Percentiles rank a stretch among this genome's conserved stretches.
These are phyloP conservation scores for Minunthozetes semirufus DNA, from an alignment of 2,888 invertebrate species.

Conservation along the genomic window DNA sequence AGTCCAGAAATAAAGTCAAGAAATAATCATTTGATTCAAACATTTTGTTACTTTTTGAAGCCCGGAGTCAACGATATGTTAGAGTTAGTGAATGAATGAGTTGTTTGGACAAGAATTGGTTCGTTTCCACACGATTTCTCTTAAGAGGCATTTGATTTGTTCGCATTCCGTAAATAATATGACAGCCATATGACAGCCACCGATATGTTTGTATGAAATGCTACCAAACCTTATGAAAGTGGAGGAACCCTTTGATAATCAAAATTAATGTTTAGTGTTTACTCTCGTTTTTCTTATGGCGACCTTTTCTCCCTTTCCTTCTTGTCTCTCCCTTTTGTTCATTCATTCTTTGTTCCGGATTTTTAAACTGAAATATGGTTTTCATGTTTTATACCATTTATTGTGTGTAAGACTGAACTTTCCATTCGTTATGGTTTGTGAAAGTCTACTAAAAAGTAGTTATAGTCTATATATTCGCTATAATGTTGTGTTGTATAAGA, in stretches of 20 bases:
- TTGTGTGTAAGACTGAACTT: neutral
- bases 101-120: constrained; percentile 6
- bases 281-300: neutral
- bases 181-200: constrained; percentile 12
- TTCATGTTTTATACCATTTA: neutral
- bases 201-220: neutral
- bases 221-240: neutral
- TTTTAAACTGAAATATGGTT: neutral
- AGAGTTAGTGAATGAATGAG: neutral
- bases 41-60: neutral
- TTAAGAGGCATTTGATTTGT: constrained; percentile 23
- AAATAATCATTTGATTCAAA: neutral
- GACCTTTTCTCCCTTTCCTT: neutral
- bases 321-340: neutral
- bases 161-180: constrained; percentile 9
- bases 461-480: too few species aligned
- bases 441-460: too few species aligned
- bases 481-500: too few species aligned
- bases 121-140: constrained; percentile 16
- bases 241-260: constrained; percentile 14
- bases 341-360: neutral
- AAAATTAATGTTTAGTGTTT: constrained; percentile 23
- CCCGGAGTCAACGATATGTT: constrained; percentile 2
- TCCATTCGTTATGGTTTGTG: too few species aligned
- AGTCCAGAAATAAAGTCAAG: neutral